These are phyloP conservation scores for Magallana ariakensis DNA, from an alignment of 1,140 invertebrate genomes.

Conservation along the genomic window DNA sequence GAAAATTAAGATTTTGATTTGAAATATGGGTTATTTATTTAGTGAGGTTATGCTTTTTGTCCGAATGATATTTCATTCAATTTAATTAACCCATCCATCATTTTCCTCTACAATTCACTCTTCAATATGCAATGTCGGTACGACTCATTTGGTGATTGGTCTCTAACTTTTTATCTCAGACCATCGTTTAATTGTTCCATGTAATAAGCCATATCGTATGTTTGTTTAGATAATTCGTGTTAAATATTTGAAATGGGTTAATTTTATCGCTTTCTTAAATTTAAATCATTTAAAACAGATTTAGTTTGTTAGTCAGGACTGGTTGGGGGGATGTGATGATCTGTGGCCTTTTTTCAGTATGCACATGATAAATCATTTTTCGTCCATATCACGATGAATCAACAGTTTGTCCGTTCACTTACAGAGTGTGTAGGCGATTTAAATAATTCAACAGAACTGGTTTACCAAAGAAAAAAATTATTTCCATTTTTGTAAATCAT, in stretches of 20 bases:
- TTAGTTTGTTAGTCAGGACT: not conserved
- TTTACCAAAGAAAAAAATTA: too few species aligned
- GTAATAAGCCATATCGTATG: not conserved
- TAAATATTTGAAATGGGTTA: constrained; percentile 7
- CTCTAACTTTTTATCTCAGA: not conserved
- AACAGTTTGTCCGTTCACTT: not conserved
- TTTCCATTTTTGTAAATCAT: too few species aligned
- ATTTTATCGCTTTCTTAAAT: not conserved
- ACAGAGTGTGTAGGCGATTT: too few species aligned
- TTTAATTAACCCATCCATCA: constrained; percentile 26
- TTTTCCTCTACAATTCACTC: not conserved
- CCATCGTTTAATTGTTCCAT: not conserved
- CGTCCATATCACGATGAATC: not conserved
- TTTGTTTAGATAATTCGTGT: constrained; percentile 16
- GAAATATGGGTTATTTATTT: not conserved
- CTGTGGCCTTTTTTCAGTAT: not conserved
- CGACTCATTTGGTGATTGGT: not conserved
- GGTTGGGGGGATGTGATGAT: too few species aligned
- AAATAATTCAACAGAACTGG: too few species aligned
- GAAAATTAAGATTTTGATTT: not conserved
- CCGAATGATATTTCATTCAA: not conserved
- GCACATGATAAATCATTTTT: not conserved
- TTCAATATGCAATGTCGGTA: not conserved
- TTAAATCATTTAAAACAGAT: not conserved
- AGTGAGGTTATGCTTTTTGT: not conserved